Evolutionary conservation across 2,888 invertebrate species (phyloP).

Genomic region (Rugalucina vietnamica): DNA sequence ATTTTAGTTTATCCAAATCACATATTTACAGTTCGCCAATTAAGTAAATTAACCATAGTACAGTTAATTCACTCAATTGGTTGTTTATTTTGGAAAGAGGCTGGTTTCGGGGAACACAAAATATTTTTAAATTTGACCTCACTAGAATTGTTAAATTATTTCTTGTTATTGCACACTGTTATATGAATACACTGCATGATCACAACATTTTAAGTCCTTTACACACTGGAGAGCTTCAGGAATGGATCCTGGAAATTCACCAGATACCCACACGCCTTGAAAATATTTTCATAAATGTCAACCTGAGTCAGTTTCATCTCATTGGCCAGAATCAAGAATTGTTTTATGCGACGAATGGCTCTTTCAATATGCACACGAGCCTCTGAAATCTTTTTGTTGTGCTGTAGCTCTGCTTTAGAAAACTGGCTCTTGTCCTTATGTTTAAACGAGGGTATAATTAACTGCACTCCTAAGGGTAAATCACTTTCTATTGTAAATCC

Average conservation of each 20-base stretch:
- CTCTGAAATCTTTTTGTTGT: slow-evolving; percentile 43
- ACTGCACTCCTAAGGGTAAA: slow-evolving; percentile 8
- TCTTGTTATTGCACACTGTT: no score
- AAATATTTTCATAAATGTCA: slow-evolving; percentile 34
- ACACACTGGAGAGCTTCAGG: no score
- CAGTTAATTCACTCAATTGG: no score
- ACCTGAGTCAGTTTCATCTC: slow-evolving; percentile 33
- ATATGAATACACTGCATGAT: no score
- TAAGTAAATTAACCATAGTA: no score
- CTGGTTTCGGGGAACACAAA: no score
- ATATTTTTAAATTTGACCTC: no score
- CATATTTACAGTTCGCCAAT: no score
- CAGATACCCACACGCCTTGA: slow-evolving; percentile 33
- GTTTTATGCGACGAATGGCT: slow-evolving; percentile 35
- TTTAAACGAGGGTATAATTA: slow-evolving; percentile 37
- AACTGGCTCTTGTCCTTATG: slow-evolving; percentile 40
- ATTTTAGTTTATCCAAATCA: no score
- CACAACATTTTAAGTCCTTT: no score
- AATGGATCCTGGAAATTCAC: slow-evolving; percentile 38
- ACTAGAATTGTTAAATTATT: no score
- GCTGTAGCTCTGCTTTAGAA: slow-evolving; percentile 16
- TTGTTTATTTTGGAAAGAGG: no score
- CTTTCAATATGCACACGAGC: slow-evolving; percentile 38
- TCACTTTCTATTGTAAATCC: slow-evolving; percentile 8
- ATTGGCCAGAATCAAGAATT: slow-evolving; percentile 21